Evolutionary conservation across 2,888 invertebrate species (phyloP).

Genomic region (Sesia apiformis): DNA sequence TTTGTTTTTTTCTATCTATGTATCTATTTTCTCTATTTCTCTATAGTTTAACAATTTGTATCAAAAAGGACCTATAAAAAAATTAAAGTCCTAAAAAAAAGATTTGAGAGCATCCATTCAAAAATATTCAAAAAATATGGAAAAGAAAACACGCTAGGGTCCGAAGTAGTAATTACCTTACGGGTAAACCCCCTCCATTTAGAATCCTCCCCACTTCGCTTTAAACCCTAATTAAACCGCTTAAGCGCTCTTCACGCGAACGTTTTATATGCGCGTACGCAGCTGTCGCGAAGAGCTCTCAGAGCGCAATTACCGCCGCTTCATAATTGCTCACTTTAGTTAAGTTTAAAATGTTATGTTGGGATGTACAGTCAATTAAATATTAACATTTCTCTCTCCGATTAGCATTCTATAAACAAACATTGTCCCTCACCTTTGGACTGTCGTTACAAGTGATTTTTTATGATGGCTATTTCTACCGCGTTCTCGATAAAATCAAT

Average conservation of each 20-base stretch:
- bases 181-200: neutral
- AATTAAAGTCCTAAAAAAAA: too few relatives aligned
- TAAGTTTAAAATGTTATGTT: neutral
- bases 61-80: too few relatives aligned
- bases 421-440: too few relatives aligned
- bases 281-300: conserved; percentile 6
- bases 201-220: neutral
- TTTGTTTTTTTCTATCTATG: too few relatives aligned
- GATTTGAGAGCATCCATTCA: neutral
- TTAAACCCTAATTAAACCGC: neutral
- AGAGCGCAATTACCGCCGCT: conserved; percentile 7
- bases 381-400: too few relatives aligned
- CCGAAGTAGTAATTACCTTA: neutral
- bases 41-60: too few relatives aligned
- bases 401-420: too few relatives aligned
- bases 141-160: neutral
- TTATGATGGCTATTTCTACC: too few relatives aligned
- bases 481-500: too few relatives aligned
- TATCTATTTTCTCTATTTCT: too few relatives aligned
- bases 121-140: neutral
- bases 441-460: too few relatives aligned
- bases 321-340: conserved; percentile 22
- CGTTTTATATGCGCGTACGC: conserved; percentile 1
- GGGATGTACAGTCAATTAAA: neutral
- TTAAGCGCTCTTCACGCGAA: neutral